Evolutionary conservation across 2,888 invertebrate genomes (phyloP), one percentile per base, ranked within the genome.

Genomic region (Proisotoma minuta): DNA sequence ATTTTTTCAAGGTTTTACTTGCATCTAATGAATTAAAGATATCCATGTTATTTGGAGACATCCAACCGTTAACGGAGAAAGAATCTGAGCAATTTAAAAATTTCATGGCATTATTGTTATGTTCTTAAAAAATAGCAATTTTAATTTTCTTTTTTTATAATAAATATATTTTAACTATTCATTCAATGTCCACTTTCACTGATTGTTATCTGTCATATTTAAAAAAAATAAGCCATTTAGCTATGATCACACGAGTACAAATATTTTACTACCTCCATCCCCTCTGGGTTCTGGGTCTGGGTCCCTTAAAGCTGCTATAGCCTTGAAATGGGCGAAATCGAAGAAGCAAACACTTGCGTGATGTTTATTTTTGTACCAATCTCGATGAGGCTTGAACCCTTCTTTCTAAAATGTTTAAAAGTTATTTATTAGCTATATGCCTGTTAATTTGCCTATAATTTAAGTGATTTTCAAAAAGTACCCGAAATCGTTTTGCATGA

Each of bases 361-460:
- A 29, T 64, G 58, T 40, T 68, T 68, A 29, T 71, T 71, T 48
- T 71, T 71, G 52, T 57, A 71, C 57, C 66, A 71, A 29, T 71
- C 69, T 23, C 68, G 48, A 18, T 69, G 69, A 3, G 71, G 68
- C 5, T 56, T 28, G 28, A 65, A 62, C 1, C 22, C 10, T 34
- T 22, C 3, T n/a, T 34, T 28, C 53, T 54, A 39, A n/a, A n/a
- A n/a, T n/a, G n/a, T n/a, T n/a, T n/a, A n/a, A n/a, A n/a, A n/a
- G n/a, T n/a, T n/a, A n/a, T n/a, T n/a, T n/a, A n/a, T n/a, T n/a
- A n/a, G n/a, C n/a, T n/a, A n/a, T n/a, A n/a, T n/a, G n/a, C n/a
- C n/a, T n/a, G n/a, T n/a, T n/a, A n/a, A n/a, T n/a, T n/a, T 28
- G 29, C 5, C 15, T 8, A 34, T 39, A 54, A 34, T 22, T 54